phyloP scores from a whole-genome alignment of 2,888 invertebrate genomes.

The Slavum lentiscoides region DNA sequence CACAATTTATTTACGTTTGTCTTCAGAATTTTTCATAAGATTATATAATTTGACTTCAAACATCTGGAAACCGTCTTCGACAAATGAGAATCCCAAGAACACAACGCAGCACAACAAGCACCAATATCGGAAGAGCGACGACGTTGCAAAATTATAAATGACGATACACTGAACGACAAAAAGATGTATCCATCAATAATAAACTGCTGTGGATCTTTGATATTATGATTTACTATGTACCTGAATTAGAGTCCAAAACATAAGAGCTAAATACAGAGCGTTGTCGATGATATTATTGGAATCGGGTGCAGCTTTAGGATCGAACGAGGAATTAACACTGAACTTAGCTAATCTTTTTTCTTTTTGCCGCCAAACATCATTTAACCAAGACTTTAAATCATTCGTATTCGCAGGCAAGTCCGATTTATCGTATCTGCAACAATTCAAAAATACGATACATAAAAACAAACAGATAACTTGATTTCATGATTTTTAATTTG shows the following conservation, averaged over 20 bases:
- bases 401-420: constrained; percentile 66
- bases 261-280: constrained; percentile 64
- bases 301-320: not conserved
- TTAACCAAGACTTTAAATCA: constrained; percentile 68
- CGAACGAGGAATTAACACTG: constrained; percentile 64
- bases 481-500: not conserved
- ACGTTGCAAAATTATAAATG: constrained; percentile 60
- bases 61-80: constrained; percentile 67
- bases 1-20: not conserved
- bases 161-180: constrained; percentile 60
- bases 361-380: constrained; percentile 70
- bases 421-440: constrained; percentile 65
- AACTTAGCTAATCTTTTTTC: constrained; percentile 68
- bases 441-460: not conserved
- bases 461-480: not conserved
- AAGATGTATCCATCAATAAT: not conserved
- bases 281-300: constrained; percentile 58
- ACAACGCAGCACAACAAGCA: constrained; percentile 65
- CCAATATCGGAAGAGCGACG: constrained; percentile 64
- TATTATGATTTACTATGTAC: constrained; percentile 14
- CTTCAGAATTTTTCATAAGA: not conserved
- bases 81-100: constrained; percentile 64
- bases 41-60: constrained; percentile 60
- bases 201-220: not conserved
- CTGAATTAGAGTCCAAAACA: constrained; percentile 69